phyloP scores from a whole-genome alignment of 2,113 vertebrate genomes.

The Falcunculus frontatus region DNA sequence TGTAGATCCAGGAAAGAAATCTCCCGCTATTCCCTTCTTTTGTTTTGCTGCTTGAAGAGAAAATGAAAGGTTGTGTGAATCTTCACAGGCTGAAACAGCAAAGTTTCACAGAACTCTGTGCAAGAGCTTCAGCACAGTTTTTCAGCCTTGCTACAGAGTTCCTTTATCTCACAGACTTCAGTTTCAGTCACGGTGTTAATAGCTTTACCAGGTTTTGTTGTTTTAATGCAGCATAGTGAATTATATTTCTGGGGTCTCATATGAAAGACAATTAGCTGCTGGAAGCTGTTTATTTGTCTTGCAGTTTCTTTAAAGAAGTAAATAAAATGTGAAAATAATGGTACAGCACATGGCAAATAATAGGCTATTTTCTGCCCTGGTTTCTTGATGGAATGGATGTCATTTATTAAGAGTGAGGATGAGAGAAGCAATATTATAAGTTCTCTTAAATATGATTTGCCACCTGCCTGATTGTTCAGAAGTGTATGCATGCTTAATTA shows the following conservation, averaged over 20 bases:
- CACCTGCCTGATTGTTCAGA: conserved; percentile 75
- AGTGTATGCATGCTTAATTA: conserved; percentile 76
- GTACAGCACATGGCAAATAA: conserved; percentile 16
- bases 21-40: background rate
- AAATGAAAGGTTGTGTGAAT: background rate
- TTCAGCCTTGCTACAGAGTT: background rate
- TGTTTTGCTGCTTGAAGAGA: background rate
- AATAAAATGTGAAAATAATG: conserved; percentile 34
- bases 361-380: conserved; percentile 20
- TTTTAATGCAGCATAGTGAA: background rate
- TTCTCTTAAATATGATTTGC: conserved; percentile 74
- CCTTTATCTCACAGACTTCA: background rate
- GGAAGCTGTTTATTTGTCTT: conserved; percentile 12
- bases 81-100: background rate
- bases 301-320: conserved; percentile 4
- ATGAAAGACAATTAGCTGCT: conserved; percentile 8
- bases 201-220: background rate
- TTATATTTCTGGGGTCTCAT: background rate
- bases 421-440: conserved; percentile 67
- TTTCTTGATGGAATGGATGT: conserved; percentile 59
- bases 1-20: background rate
- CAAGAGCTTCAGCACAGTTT: background rate
- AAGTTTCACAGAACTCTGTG: background rate
- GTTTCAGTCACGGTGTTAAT: background rate
- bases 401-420: conserved; percentile 68